phyloP scores from a whole-genome alignment of 2,797 vertebrate species.

The Takifugu rubripes region DNA sequence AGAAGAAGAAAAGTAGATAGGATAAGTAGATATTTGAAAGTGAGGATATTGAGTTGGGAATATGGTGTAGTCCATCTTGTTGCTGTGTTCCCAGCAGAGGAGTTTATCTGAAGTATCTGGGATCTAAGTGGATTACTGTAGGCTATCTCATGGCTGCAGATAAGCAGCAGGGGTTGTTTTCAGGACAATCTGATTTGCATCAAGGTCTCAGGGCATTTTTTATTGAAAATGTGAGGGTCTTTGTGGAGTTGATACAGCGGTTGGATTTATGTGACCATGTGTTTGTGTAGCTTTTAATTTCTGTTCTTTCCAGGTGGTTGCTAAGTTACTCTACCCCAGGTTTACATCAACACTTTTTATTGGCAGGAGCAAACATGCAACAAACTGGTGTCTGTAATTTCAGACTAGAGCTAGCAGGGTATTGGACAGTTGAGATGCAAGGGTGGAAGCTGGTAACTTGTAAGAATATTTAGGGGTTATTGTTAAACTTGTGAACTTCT shows the following conservation, averaged over 20 bases:
- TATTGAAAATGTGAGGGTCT: slow-evolving; percentile 53
- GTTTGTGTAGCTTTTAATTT: slow-evolving; percentile 32
- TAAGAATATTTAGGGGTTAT: too few species aligned
- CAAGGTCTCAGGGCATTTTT: slow-evolving; percentile 60
- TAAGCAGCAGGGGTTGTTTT: slow-evolving; percentile 51
- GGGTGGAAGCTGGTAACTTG: slow-evolving; percentile 8
- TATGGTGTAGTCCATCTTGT: slow-evolving; percentile 31
- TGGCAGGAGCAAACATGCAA: slow-evolving; percentile 5
- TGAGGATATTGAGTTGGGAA: slow-evolving; percentile 37
- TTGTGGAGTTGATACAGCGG: slow-evolving; percentile 43
- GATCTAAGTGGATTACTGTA: slow-evolving; percentile 66
- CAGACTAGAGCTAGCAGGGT: slow-evolving; percentile 34
- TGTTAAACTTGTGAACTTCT: too few species aligned
- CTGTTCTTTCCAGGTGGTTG: slow-evolving; percentile 43
- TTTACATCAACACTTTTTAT: slow-evolving; percentile 51
- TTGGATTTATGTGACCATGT: slow-evolving; percentile 21
- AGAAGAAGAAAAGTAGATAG: slow-evolving; percentile 14
- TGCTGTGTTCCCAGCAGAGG: slow-evolving; percentile 63
- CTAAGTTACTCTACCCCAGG: slow-evolving; percentile 43
- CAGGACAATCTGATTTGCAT: slow-evolving; percentile 68
- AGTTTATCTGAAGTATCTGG: slow-evolving; percentile 63
- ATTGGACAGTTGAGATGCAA: slow-evolving; percentile 6
- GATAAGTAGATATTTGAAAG: not conserved
- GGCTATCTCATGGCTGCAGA: slow-evolving; percentile 56
- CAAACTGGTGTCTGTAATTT: slow-evolving; percentile 42